These are phyloP conservation scores for Acanthopleura granulata DNA, from an alignment of 2,888 invertebrate genomes.

Conservation along the genomic window DNA sequence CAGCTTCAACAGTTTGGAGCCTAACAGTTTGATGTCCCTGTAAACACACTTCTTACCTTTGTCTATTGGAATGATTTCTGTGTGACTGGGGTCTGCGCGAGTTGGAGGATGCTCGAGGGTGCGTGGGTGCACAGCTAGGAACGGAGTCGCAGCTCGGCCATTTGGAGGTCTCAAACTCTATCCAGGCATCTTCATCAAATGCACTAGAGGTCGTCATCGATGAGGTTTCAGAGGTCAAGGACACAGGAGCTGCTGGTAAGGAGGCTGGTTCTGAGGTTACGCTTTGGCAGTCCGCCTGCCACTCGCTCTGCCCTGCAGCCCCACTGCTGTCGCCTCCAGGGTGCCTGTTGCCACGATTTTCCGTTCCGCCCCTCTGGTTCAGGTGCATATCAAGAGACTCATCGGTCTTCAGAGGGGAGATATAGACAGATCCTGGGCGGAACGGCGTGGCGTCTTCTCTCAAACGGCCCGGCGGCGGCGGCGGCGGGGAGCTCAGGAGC, in stretches of 20 bases:
- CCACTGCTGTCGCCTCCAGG: not conserved
- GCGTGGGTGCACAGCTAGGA: not conserved
- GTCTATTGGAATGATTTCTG: not conserved
- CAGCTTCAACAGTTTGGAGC: no score
- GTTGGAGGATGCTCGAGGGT: not conserved
- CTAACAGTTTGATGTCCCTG: not conserved
- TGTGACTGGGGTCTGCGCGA: not conserved
- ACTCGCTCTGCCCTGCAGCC: not conserved
- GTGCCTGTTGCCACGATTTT: not conserved
- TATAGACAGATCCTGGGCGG: not conserved
- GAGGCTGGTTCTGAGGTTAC: not conserved
- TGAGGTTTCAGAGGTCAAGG: not conserved
- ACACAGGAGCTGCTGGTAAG: not conserved
- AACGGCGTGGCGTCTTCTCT: not conserved
- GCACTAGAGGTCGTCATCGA: not conserved
- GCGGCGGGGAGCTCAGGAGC: no score
- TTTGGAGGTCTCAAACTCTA: slow-evolving; percentile 2
- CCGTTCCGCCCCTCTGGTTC: not conserved
- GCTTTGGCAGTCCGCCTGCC: not conserved
- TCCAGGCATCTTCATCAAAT: slow-evolving; percentile 16
- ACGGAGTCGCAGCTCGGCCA: slow-evolving; percentile 3
- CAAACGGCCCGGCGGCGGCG: not conserved
- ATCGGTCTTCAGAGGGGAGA: not conserved
- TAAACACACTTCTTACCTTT: not conserved
- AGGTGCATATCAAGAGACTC: not conserved